Evolutionary conservation across 2,888 invertebrate species (phyloP), one percentile per base, ranked within the genome.

Genomic region (Acronicta psi): DNA sequence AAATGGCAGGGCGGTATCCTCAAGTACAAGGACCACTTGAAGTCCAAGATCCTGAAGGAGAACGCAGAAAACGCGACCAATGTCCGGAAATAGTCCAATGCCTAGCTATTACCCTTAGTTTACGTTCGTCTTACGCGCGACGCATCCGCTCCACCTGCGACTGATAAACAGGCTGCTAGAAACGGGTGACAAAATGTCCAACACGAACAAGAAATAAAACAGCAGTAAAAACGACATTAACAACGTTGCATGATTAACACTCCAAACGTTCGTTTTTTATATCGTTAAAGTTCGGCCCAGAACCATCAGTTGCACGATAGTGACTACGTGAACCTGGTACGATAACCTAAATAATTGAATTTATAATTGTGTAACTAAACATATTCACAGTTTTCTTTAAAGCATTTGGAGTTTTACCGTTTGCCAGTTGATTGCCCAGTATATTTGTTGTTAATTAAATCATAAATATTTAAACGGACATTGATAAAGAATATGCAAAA

Each of bases 1-100:
- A 99, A 99, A 91, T 99, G 99, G 99, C 96, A 98, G 75, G 99
- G 99, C 14, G 98, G 97, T 83, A 99, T 99, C 94, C 96, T 98
- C 81, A 96, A 97, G 64, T 99, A 99, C 95, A 99, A 99, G 94
- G 97, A 99, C 84, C 97, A 98, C 86, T 95, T 99, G 72, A 98
- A 98, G 86, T 96, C 96, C 59, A 98, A 97, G 90, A 97, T 99
- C 79, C 88, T 97, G 44, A 97, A 97, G 81, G 97, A 97, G 46
- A 96, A 95, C 71, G 95, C 94, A 0, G 94, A 94, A 43, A 95
- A 77, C 78, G 93, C 93, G 65, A 91, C 91, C 67, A 94, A 91
- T 71, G 85, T 90, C 67, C 90, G 92, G 75, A 94, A 94, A 89
- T 93, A 93, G 85, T 80, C 36, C 65, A 80, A 60, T 70, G 73